Base-by-base conservation (phyloP, 2,797 vertebrate species). In the Catharus ustulatus region DNA sequence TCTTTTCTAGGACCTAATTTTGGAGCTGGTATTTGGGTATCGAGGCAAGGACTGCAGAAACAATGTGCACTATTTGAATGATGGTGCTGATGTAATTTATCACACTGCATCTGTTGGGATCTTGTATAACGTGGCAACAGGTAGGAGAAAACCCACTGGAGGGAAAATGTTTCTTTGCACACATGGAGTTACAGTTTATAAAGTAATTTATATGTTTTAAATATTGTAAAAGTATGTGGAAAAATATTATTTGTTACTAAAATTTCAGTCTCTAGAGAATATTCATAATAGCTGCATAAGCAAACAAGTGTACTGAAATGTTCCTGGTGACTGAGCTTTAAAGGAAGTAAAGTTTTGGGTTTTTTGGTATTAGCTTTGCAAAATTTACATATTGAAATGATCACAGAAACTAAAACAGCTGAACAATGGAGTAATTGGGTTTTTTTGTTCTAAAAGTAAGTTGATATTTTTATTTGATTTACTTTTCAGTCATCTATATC, bases 41-140 rank as follows among this genome's bases (percentile, higher is more conserved):
- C 98, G 99, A 94, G 99, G 99, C 96, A 99, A 98, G 96, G 99
- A 99, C 97, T 99, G 99, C 97, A 99, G 99, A 91, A 99, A 99
- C 97, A 99, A 99, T 61, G 99, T 99, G 94, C 99, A 99, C 98
- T 99, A 99, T 97, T 98, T 99, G 98, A 99, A 99, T 76, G 99
- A 99, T 63, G 99, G 99, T 82, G 98, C 99, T 52, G 99, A 99
- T 95, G 99, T 99, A 83, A 98, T 99, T 97, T 99, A 99, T 97
- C 99, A 99, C 96, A 99, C 99, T 9, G 99, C 99, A 13, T 99
- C 99, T 9, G 46, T 99, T 62, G 99, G 99, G 78, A 99, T 99
- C 83, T 98, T 99, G 94, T 98, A 99, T 92, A 99, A 99, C 87
- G 97, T 99, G 94, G 99, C 99, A 36, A 99, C 99, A 98, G 99